Base-by-base conservation (phyloP, 2,113 vertebrate genomes). In the Mus spicilegus region DNA sequence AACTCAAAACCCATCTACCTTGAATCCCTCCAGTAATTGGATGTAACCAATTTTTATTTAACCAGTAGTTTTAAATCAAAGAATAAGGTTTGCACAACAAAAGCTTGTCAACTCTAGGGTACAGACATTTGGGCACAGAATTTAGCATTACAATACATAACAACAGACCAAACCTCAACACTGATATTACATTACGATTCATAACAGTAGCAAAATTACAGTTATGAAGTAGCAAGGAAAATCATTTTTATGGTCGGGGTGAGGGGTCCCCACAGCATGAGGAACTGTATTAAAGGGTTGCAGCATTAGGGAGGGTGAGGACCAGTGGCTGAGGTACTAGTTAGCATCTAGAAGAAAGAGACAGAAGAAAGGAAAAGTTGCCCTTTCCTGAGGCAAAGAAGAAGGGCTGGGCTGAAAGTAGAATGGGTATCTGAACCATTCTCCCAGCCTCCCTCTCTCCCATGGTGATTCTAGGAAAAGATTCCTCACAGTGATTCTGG, bases 401-500 rank as follows among this genome's bases (percentile, higher is more conserved):
- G 54, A 56, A 11, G 58, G n/a, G 49, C 51, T 76, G 26, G 13
- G 42, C n/a, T 54, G 69, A 75, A 70, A 95, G 46, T 51, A 51
- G 89, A 65, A 65, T 65, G 24, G 94, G 95, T 78, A n/a, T 49
- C 17, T 12, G n/a, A 7, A 9, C 33, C 78, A 42, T 61, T 84
- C 87, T 93, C 30, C 58, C 42, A 26, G 46, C 3, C 3, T 81
- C 73, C 33, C 61, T 61, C 63, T 39, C n/a, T 75, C 90, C 65
- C 3, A 13, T 70, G 26, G 22, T 89, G 69, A 67, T 93, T 95
- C 93, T 65, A 91, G 87, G 77, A 94, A 42, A n/a, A 36, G 24
- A 73, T 65, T 97, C n/a, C 16, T n/a, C 36, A 61, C 58, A n/a
- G 13, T 9, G 75, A 67, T 93, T 94, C 90, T 65, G 65, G 63